These are phyloP conservation scores for Nautilus pompilius DNA, from an alignment of 1,140 invertebrate species.

Conservation along the genomic window DNA sequence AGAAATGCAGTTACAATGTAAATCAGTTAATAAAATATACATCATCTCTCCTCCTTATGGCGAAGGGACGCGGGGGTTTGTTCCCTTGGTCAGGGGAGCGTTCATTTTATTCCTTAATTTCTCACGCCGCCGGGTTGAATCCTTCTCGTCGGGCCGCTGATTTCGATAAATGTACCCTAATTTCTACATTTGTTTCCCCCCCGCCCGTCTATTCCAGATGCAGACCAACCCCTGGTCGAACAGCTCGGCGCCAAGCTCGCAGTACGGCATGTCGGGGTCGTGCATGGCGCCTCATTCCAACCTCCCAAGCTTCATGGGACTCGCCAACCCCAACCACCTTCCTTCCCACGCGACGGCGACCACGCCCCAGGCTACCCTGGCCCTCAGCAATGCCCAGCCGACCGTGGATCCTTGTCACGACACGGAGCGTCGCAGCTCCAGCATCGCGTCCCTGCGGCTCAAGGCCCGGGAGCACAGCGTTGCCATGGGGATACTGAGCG, in stretches of 20 bases:
- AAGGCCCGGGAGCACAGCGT: constrained; percentile 80
- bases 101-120: no score
- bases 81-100: no score
- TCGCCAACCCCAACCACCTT: constrained; percentile 20
- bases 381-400: constrained; percentile 15
- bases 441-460: constrained; percentile 80
- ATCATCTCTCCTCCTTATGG: no score
- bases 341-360: neutral
- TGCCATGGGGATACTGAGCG: constrained; percentile 35
- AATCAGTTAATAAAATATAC: no score
- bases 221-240: constrained; percentile 24
- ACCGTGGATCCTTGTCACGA: constrained; percentile 32
- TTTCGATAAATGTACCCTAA: no score
- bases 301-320: constrained; percentile 32
- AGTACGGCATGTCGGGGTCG: constrained; percentile 18
- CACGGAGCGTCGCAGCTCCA: constrained; percentile 77
- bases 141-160: no score
- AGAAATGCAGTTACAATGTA: no score
- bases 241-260: constrained; percentile 8
- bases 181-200: no score
- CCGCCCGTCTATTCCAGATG: constrained; percentile 24
- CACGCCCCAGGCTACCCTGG: constrained; percentile 10
- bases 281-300: constrained; percentile 30
- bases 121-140: no score
- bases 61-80: no score